These are phyloP conservation scores for Xerus inauris DNA, from an alignment of 2,113 vertebrate species.

Conservation along the genomic window DNA sequence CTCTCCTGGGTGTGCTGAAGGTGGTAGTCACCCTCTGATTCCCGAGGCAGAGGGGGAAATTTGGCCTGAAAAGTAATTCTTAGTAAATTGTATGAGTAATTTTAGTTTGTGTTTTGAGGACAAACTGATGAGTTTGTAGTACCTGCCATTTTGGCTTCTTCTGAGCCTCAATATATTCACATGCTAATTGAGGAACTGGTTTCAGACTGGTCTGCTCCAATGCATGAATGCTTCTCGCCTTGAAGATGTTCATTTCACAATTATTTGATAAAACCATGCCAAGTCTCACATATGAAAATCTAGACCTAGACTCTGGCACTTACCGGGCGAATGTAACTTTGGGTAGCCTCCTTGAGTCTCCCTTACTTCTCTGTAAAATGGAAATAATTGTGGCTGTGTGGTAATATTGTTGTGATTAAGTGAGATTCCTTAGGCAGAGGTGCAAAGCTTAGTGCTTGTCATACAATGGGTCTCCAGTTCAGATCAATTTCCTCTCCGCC, in stretches of 20 bases:
- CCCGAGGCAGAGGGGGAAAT: background rate
- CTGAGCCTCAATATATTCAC: background rate
- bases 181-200: background rate
- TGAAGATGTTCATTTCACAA: background rate
- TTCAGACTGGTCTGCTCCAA: background rate
- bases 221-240: background rate
- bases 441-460: background rate
- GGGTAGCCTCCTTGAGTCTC: background rate
- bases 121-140: background rate
- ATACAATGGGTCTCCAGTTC: background rate
- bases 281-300: background rate
- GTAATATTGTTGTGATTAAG: background rate
- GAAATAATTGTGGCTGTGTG: background rate
- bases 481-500: background rate
- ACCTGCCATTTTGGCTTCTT: background rate
- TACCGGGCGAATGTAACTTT: background rate
- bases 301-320: background rate
- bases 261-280: background rate
- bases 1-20: background rate
- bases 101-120: background rate
- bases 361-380: background rate
- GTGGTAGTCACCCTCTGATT: background rate
- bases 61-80: slow-evolving; percentile 8
- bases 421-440: background rate
- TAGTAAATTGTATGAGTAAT: background rate